phyloP scores from a whole-genome alignment of 2,113 vertebrate species.

The Pangasianodon gigas region DNA sequence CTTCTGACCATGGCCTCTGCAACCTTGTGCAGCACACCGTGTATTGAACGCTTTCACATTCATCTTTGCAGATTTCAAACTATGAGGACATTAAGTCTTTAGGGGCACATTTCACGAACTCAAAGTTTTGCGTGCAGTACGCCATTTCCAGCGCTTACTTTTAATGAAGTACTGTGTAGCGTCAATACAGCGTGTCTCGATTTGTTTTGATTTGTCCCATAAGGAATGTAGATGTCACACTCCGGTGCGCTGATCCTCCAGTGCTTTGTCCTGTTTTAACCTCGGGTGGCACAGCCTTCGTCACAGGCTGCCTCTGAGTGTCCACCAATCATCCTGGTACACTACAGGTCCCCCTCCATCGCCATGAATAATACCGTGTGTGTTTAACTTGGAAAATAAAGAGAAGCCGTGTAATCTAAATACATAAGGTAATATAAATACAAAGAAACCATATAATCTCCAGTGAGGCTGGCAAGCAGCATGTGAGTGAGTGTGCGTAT shows the following conservation, averaged over 20 bases:
- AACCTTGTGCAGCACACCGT: conserved; percentile 19
- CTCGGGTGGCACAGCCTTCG: conserved; percentile 46
- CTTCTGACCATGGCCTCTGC: conserved; percentile 23
- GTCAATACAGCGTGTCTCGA: conserved; percentile 11
- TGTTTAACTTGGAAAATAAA: conserved; percentile 76
- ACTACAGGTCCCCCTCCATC: conserved; percentile 52
- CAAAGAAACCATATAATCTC: conserved; percentile 71
- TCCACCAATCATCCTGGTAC: conserved; percentile 57
- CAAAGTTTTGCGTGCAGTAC: too few species aligned
- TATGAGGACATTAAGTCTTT: conserved; percentile 47
- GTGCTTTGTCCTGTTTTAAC: conserved; percentile 63
- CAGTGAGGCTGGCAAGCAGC: conserved; percentile 50
- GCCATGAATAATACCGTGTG: conserved; percentile 68
- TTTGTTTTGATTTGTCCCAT: conserved; percentile 33
- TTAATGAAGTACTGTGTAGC: conserved; percentile 22
- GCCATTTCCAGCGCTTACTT: conserved; percentile 34
- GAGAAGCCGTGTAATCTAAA: conserved; percentile 78
- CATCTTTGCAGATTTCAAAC: conserved; percentile 50
- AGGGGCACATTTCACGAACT: conserved; percentile 14
- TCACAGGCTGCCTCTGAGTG: conserved; percentile 50
- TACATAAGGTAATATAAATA: conserved; percentile 80
- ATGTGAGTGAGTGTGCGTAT: conserved; percentile 39
- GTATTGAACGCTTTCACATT: conserved; percentile 42
- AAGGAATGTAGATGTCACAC: conserved; percentile 33
- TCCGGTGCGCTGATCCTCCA: conserved; percentile 13